These are phyloP conservation scores for Tinea semifulvella DNA, from an alignment of 2,888 invertebrate genomes.

Conservation along the genomic window DNA sequence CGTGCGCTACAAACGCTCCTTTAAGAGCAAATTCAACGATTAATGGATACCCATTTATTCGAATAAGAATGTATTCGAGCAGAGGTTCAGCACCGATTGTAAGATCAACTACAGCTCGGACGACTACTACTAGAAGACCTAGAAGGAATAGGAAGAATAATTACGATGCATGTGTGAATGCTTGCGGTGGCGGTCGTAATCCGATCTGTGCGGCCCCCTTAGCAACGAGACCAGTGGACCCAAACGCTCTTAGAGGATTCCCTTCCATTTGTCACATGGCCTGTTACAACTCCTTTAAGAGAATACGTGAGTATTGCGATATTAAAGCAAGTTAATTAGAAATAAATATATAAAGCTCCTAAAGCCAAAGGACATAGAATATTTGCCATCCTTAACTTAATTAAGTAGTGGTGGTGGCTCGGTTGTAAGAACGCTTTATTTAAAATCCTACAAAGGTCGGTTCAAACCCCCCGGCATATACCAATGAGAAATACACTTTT, in stretches of 20 bases:
- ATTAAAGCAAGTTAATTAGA: too few relatives aligned
- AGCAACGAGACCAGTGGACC: slow-evolving; percentile 34
- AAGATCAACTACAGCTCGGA: slow-evolving; percentile 31
- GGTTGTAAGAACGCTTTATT: too few relatives aligned
- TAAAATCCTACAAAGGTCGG: too few relatives aligned
- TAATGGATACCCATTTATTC: slow-evolving; percentile 24
- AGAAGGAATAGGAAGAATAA: slow-evolving; percentile 32
- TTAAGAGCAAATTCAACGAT: not conserved
- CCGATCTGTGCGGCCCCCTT: slow-evolving; percentile 47
- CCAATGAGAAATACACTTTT: too few relatives aligned
- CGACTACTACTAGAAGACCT: slow-evolving; percentile 27
- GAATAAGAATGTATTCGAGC: slow-evolving; percentile 43
- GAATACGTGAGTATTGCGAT: slow-evolving; percentile 48
- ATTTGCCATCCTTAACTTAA: too few relatives aligned
- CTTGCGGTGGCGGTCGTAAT: slow-evolving; percentile 39
- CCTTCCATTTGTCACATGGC: slow-evolving; percentile 57
- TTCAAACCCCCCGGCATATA: too few relatives aligned
- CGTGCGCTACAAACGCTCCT: not conserved
- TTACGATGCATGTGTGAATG: slow-evolving; percentile 41
- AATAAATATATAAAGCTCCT: too few relatives aligned
- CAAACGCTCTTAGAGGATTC: slow-evolving; percentile 49
- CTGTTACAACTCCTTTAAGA: slow-evolving; percentile 53
- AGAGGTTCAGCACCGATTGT: slow-evolving; percentile 27
- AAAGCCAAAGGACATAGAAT: too few relatives aligned
- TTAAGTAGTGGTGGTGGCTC: too few relatives aligned